Evolutionary conservation across 2,888 invertebrate species (phyloP).

Genomic region (Trypoxylon attenuatum): DNA sequence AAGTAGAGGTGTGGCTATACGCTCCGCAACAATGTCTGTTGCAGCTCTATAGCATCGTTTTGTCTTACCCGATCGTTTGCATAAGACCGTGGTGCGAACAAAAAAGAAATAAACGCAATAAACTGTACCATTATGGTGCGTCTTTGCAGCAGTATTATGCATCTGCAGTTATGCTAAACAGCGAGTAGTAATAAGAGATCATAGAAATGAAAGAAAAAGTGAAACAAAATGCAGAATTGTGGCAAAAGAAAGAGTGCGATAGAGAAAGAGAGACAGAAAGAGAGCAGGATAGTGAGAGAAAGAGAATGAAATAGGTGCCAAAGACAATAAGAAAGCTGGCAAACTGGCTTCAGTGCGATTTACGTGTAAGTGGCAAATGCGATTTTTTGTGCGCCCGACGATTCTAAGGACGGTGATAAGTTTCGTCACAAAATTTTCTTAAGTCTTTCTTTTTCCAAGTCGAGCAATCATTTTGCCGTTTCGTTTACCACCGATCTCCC

Average conservation of each 20-base stretch:
- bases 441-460: conserved; percentile 34
- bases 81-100: background rate
- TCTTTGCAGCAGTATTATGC: conserved; percentile 25
- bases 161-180: conserved; percentile 12
- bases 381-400: conserved; percentile 28
- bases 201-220: conserved; percentile 10
- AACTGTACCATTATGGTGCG: conserved; percentile 4
- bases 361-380: conserved; percentile 36
- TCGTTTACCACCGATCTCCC: conserved; percentile 37
- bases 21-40: background rate
- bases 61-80: background rate
- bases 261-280: conserved; percentile 14
- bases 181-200: conserved; percentile 8
- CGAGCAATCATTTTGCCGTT: conserved; percentile 14
- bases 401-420: conserved; percentile 35
- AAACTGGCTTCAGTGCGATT: conserved; percentile 44
- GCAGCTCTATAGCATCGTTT: background rate
- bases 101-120: conserved; percentile 2
- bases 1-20: conserved; percentile 7
- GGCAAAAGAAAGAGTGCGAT: conserved; percentile 21
- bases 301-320: conserved; percentile 3
- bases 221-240: conserved; percentile 5
- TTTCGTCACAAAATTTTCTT: conserved; percentile 43
- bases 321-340: conserved; percentile 36
- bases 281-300: conserved; percentile 11